Base-by-base conservation (phyloP, 2,888 invertebrate species). In the Chloroclysta siterata region DNA sequence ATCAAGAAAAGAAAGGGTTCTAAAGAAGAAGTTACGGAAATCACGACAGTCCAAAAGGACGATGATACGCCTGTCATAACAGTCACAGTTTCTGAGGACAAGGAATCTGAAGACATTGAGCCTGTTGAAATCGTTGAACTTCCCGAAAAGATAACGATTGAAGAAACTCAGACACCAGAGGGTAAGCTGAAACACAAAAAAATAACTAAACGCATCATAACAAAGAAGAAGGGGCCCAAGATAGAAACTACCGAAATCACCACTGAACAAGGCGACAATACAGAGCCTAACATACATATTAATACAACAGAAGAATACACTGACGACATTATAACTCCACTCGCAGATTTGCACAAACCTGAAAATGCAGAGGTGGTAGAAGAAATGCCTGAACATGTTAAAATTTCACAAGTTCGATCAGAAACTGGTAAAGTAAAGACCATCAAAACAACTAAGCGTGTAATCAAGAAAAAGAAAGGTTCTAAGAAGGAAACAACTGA, bases 401-500 rank as follows among this genome's bases (percentile, higher is more conserved):
- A 65, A 48, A 22, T 68, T 5, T 61, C 61, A 5, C 68, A 68
- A 75, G 59, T 84, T 72, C 76, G 73, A 71, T 66, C 72, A 0
- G 69, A 72, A 42, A 88, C 81, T 83, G 88, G 70, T 66, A 85
- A 87, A 4, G 33, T 58, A 11, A 29, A 64, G 2, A 81, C 79
- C 66, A 81, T 84, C 0, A 76, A 73, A 78, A 68, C 70, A 1
- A 65, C 65, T 0, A 72, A 71, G 64, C 74, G 75, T 6, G 65
- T 76, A 33, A 72, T 79, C 36, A 94, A 88, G 69, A 89, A 89
- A 48, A 72, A 79, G 54, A 66, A 84, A 53, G 77, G 74, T 0
- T 70, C 69, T 39, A 77, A 65, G 66, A 62, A 62, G 74, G 79
- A 64, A 81, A 79, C 88, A 29, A 90, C 93, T 2, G 89, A 88